These are phyloP conservation scores for Sarcophaga variegata DNA, from an alignment of 2,888 invertebrate species.

Conservation along the genomic window DNA sequence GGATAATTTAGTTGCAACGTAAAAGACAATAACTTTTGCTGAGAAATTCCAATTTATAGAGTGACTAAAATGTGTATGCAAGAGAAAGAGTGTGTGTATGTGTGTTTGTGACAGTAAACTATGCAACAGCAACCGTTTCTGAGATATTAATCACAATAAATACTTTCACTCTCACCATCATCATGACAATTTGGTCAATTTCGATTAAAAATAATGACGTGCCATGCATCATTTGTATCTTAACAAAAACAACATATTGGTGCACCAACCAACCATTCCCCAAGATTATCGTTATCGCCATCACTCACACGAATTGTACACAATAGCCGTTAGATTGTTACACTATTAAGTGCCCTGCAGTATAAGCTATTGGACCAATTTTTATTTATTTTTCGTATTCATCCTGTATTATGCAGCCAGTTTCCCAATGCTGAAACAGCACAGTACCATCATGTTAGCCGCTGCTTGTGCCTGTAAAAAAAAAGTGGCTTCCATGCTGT, in stretches of 20 bases:
- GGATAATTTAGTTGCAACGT: no score
- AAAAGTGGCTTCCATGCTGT: slow-evolving; percentile 45
- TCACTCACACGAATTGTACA: slow-evolving; percentile 20
- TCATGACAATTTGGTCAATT: slow-evolving; percentile 68
- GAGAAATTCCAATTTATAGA: not conserved
- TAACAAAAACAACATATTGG: slow-evolving; percentile 36
- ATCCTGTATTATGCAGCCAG: slow-evolving; percentile 28
- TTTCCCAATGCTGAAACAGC: slow-evolving; percentile 18
- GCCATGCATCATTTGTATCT: slow-evolving; percentile 65
- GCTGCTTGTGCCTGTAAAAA: not conserved
- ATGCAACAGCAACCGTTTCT: not conserved
- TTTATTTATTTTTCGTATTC: not conserved
- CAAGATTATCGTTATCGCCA: slow-evolving; percentile 25
- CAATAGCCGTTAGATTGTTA: slow-evolving; percentile 63
- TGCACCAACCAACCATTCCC: slow-evolving; percentile 30
- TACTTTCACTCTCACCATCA: slow-evolving; percentile 64
- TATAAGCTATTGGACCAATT: slow-evolving; percentile 17
- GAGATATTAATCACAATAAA: slow-evolving; percentile 55
- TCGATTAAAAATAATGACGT: slow-evolving; percentile 63
- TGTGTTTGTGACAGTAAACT: not conserved
- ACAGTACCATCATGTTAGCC: not conserved
- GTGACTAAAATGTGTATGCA: not conserved
- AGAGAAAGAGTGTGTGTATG: not conserved
- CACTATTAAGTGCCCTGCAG: slow-evolving; percentile 53
- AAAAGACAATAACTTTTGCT: not conserved